Conservation (phyloP, 2,113 vertebrate species). For the Megaleporinus macrocephalus region DNA sequence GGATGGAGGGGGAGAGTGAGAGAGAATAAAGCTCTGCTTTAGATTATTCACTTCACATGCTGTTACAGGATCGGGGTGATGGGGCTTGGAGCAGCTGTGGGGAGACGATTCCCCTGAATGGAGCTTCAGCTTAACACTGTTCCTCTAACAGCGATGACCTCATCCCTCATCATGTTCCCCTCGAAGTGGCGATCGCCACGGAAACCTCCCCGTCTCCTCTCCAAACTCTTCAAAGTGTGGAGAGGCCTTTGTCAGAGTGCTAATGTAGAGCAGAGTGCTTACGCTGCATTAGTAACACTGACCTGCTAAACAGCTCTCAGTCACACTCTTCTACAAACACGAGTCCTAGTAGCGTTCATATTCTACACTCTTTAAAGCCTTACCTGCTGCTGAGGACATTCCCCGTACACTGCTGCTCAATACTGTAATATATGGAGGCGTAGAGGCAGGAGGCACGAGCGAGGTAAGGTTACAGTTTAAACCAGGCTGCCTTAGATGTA, state of each 20-base stretch:
- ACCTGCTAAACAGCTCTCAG: no score
- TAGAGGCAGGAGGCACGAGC: no score
- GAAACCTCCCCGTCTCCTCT: constrained; percentile 5
- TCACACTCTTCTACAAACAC: no score
- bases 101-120: constrained; percentile 33
- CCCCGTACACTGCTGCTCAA: no score
- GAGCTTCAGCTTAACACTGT: constrained; percentile 6
- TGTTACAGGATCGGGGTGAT: constrained; percentile 31
- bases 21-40: constrained; percentile 16
- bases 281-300: no score
- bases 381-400: no score
- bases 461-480: no score
- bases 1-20: background rate
- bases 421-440: no score
- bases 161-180: constrained; percentile 42
- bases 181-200: constrained; percentile 3
- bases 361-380: no score
- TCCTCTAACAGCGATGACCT: constrained; percentile 49
- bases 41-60: constrained; percentile 41
- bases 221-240: constrained; percentile 16
- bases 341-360: no score
- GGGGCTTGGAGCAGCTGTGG: constrained; percentile 33
- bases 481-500: no score
- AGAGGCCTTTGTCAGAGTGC: constrained; percentile 10
- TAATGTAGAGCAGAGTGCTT: no score